Base-by-base conservation (phyloP, 2,888 invertebrate genomes). In the Omphaloscelis lunosa region DNA sequence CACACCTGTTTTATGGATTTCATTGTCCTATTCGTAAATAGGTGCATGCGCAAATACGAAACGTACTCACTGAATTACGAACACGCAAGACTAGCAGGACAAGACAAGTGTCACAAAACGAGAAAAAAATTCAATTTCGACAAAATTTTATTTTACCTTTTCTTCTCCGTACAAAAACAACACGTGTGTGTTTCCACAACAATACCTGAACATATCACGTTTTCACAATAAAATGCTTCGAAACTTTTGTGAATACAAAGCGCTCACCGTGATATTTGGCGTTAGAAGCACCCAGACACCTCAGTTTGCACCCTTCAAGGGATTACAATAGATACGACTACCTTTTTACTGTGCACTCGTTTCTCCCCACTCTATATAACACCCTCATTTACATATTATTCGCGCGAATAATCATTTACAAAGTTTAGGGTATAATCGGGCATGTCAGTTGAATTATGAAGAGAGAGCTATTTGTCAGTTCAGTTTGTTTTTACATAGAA, bases 251-350 rank as follows among this genome's bases (percentile, higher is more conserved):
- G 83, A 88, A 88, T 82, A 89, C 80, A 82, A 86, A 88, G 72
- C 78, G 82, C 70, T 87, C 71, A 79, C 78, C 67, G 82, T 72
- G 76, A 80, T 86, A 88, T 88, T 85, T 81, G 85, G 75, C 79
- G 76, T 78, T 83, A 72, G 72, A 34, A 82, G 73, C 68, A 29
- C 59, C 67, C 62, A 56, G 68, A 79, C 80, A 88, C 85, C 79
- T 82, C 72, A 65, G 78, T 88, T 80, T 68, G 61, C 79, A 78
- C 80, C 84, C 86, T 79, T 80, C 68, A 79, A 53, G 66, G 87
- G 83, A 86, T 89, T 86, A 88, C 89, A 85, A 85, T 83, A 82
- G 85, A 86, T 83, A 88, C 80, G 77, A 79, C 80, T 81, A 73
- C 79, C 76, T 84, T 84, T 85, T 76, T 69, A 34, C 73, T 65